Evolutionary conservation across 2,888 invertebrate species (phyloP).

Genomic region (Nemapogon koenigi): DNA sequence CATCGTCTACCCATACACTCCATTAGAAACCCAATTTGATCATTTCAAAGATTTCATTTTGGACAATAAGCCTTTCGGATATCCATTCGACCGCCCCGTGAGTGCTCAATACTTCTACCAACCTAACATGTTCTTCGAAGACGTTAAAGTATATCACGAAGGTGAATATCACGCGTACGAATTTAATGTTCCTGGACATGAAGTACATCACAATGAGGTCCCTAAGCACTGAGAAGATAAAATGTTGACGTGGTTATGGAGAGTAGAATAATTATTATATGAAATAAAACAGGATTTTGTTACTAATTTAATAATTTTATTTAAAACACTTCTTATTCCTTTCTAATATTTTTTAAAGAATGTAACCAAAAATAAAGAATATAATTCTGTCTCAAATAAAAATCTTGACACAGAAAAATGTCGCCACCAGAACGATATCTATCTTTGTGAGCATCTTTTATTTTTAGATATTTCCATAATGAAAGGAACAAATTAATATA

Average conservation of each 20-base stretch:
- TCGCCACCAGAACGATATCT: too few species aligned
- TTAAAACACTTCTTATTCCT: too few species aligned
- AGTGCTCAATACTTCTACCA: constrained; percentile 45
- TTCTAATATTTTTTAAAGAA: too few species aligned
- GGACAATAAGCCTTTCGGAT: constrained; percentile 62
- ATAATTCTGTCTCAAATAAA: too few species aligned
- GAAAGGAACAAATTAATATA: too few species aligned
- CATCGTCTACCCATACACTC: constrained; percentile 61
- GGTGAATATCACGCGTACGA: constrained; percentile 8
- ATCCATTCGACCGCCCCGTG: constrained; percentile 65
- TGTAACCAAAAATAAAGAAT: too few species aligned
- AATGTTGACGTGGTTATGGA: not conserved
- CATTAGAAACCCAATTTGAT: constrained; percentile 35
- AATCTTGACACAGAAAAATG: too few species aligned
- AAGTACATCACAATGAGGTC: constrained; percentile 9
- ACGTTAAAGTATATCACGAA: constrained; percentile 41
- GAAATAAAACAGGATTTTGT: too few species aligned
- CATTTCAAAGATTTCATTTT: constrained; percentile 28
- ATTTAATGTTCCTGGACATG: constrained; percentile 4
- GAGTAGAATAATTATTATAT: too few species aligned
- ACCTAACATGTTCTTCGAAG: constrained; percentile 62
- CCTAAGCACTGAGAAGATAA: constrained; percentile 10
- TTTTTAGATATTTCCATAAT: too few species aligned
- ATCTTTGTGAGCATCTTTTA: too few species aligned
- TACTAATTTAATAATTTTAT: too few species aligned